phyloP scores from a whole-genome alignment of 2,113 vertebrate species.

The Paramormyrops kingsleyae region DNA sequence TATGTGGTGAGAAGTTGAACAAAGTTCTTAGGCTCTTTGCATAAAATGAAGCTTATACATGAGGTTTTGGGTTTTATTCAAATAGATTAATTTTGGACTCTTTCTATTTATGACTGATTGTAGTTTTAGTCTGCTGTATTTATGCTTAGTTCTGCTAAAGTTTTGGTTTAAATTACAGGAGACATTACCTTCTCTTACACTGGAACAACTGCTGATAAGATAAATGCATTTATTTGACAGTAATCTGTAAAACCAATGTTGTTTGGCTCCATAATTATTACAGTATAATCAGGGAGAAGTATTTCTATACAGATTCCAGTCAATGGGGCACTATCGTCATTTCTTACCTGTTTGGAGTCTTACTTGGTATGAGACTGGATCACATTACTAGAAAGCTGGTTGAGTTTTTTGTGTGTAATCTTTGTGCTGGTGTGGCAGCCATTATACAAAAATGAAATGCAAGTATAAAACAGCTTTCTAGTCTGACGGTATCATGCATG shows the following conservation, averaged over 20 bases:
- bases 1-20: background rate
- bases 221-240: background rate
- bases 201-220: background rate
- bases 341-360: background rate
- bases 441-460: background rate
- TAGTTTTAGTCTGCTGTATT: background rate
- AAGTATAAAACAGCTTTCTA: background rate
- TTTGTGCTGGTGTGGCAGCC: background rate
- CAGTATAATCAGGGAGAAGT: conserved; percentile 55
- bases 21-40: background rate
- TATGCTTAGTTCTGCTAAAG: background rate
- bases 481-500: background rate
- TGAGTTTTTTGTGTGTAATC: background rate
- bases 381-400: background rate
- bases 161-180: background rate
- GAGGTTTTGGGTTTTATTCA: background rate
- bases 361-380: background rate
- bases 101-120: background rate
- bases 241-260: conserved; percentile 28
- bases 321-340: background rate
- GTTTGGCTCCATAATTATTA: conserved; percentile 61
- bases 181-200: background rate
- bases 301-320: conserved; percentile 48
- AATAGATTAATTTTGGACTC: background rate
- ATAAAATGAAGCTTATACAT: background rate